These are phyloP conservation scores for Mechanitis messenoides DNA, from an alignment of 2,888 invertebrate species.

Conservation along the genomic window DNA sequence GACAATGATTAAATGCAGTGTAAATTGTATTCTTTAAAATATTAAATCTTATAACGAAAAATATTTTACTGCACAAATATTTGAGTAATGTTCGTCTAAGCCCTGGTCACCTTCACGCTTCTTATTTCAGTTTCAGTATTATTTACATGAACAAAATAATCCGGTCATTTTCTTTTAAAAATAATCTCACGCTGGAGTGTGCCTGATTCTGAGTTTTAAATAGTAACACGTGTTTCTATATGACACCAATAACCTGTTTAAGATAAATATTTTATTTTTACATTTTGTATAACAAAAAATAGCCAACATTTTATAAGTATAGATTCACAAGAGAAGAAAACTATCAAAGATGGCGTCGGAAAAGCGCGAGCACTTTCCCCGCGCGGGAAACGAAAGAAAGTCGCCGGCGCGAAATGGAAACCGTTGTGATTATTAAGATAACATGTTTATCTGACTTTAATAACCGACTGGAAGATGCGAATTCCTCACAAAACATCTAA, in stretches of 20 bases:
- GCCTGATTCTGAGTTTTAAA: not conserved
- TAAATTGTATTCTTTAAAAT: too few relatives aligned
- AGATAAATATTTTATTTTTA: conserved; percentile 1
- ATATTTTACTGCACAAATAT: not conserved
- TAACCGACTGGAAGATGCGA: conserved; percentile 34
- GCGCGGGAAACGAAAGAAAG: conserved; percentile 74
- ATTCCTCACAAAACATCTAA: conserved; percentile 1
- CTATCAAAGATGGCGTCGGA: conserved; percentile 69
- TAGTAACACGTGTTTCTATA: conserved; percentile 20
- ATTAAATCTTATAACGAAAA: too few relatives aligned
- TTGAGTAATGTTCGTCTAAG: conserved; percentile 18
- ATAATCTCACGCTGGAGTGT: conserved; percentile 22
- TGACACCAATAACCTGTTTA: conserved; percentile 20
- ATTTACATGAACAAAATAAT: conserved; percentile 19
- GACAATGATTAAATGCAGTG: conserved; percentile 16
- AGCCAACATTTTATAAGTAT: not conserved
- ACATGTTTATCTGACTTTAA: conserved; percentile 55
- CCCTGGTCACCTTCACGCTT: conserved; percentile 24
- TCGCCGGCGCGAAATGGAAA: conserved; percentile 70
- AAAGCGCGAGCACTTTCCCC: conserved; percentile 73
- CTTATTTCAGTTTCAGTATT: conserved; percentile 16
- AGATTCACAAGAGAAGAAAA: conserved; percentile 10
- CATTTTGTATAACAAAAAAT: not conserved
- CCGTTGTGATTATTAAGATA: conserved; percentile 65
- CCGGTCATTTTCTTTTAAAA: conserved; percentile 20